Percentiles rank a stretch among this genome's conserved stretches.
These are phyloP conservation scores for Auanema sp. DNA, from an alignment of 2,888 invertebrate species.

Conservation along the genomic window DNA sequence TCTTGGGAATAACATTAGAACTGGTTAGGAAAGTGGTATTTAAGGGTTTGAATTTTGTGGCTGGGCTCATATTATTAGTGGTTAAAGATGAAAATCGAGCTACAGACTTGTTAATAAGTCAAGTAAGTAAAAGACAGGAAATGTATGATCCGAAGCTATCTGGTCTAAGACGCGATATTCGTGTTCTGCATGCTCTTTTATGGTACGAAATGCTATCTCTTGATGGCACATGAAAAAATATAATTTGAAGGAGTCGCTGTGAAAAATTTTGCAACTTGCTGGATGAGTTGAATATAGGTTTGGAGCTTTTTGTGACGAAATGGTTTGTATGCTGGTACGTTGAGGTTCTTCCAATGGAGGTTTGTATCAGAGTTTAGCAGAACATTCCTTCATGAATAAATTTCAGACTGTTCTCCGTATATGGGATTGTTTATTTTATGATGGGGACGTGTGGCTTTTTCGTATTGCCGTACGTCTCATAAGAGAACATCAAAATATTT, in stretches of 20 bases:
- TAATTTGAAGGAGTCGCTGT: conserved; percentile 15
- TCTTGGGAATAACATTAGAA: background rate
- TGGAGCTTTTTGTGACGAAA: conserved; percentile 43
- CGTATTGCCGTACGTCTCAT: conserved; percentile 73
- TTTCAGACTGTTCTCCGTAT: conserved; percentile 82
- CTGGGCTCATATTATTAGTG: conserved; percentile 38
- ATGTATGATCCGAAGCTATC: conserved; percentile 41
- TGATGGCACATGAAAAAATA: background rate
- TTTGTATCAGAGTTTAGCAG: conserved; percentile 9
- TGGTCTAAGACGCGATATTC: conserved; percentile 40
- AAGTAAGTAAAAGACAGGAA: conserved; percentile 29
- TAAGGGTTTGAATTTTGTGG: conserved; percentile 42
- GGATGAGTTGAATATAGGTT: conserved; percentile 33
- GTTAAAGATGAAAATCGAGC: conserved; percentile 35
- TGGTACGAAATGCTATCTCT: conserved; percentile 18
- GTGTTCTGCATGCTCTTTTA: conserved; percentile 33
- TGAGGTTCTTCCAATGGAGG: conserved; percentile 48
- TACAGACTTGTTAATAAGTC: conserved; percentile 37
- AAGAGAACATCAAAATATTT: conserved; percentile 29
- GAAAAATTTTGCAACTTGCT: conserved; percentile 23
- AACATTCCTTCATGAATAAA: background rate
- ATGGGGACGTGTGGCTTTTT: conserved; percentile 89
- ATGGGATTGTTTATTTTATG: conserved; percentile 93
- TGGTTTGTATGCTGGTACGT: conserved; percentile 50
- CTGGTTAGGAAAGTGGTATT: background rate